These are phyloP conservation scores for Hymenochirus boettgeri DNA, from an alignment of 2,113 vertebrate genomes.

Conservation along the genomic window DNA sequence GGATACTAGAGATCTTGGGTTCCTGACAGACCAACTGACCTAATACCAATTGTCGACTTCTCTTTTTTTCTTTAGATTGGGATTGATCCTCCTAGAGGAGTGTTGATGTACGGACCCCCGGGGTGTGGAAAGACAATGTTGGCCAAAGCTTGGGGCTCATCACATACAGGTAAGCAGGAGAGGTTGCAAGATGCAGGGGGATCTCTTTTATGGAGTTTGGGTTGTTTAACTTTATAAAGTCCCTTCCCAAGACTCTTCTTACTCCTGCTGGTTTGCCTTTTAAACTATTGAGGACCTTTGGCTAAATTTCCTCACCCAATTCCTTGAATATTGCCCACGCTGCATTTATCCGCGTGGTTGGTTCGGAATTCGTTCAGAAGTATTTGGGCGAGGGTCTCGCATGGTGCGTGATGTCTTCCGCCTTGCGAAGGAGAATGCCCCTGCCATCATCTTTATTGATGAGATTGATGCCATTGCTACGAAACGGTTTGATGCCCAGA, in stretches of 20 bases:
- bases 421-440: constrained; percentile 93
- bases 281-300: no score
- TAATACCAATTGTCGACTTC: no score
- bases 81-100: constrained; percentile 86
- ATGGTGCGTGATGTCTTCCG: constrained; percentile 94
- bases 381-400: constrained; percentile 90
- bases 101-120: constrained; percentile 90
- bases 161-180: constrained; percentile 77
- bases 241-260: no score
- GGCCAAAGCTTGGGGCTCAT: constrained; percentile 91
- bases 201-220: no score
- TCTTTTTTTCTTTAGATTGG: constrained; percentile 87
- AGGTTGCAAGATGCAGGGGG: no score
- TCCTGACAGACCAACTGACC: no score
- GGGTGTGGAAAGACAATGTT: constrained; percentile 94
- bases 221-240: no score
- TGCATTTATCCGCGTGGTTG: constrained; percentile 91
- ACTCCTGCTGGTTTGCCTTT: no score
- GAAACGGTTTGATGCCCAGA: constrained; percentile 94
- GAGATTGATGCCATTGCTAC: constrained; percentile 95
- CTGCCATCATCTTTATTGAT: constrained; percentile 94
- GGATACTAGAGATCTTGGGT: no score
- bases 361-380: constrained; percentile 94
- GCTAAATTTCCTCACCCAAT: no score
- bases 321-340: constrained; percentile 50